phyloP scores from a whole-genome alignment of 2,888 invertebrate genomes.

The Drosophila hamatofila region DNA sequence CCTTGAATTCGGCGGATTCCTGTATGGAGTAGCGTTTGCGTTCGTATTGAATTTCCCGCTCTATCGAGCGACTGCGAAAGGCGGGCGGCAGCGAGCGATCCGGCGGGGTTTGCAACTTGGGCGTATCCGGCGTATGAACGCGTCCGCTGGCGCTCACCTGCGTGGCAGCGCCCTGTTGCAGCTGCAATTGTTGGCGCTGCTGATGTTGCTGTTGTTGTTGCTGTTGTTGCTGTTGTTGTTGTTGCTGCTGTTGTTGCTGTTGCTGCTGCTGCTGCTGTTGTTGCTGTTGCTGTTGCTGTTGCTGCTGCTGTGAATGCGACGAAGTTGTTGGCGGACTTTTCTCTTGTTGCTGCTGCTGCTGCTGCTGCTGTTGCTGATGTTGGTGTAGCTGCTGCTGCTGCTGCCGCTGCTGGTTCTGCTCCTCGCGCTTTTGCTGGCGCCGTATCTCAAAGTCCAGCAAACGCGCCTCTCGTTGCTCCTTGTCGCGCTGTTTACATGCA shows the following conservation, averaged over 20 bases:
- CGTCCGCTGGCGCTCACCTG: slow-evolving; percentile 37
- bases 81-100: slow-evolving; percentile 84
- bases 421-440: slow-evolving; percentile 85
- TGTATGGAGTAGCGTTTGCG: slow-evolving; percentile 83
- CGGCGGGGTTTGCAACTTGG: slow-evolving; percentile 78
- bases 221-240: slow-evolving; percentile 77
- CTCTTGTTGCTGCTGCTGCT: slow-evolving; percentile 82
- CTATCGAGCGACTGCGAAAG: slow-evolving; percentile 84
- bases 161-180: slow-evolving; percentile 44
- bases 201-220: slow-evolving; percentile 60
- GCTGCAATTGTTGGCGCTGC: slow-evolving; percentile 65
- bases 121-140: slow-evolving; percentile 72
- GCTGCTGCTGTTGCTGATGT: slow-evolving; percentile 81
- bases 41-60: slow-evolving; percentile 82
- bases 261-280: slow-evolving; percentile 81
- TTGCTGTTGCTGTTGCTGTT: slow-evolving; percentile 80
- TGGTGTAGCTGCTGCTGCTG: slow-evolving; percentile 75
- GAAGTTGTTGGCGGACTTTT: slow-evolving; percentile 82
- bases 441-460: slow-evolving; percentile 85
- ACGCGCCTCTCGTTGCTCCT: slow-evolving; percentile 85
- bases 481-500: slow-evolving; percentile 84
- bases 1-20: slow-evolving; percentile 82
- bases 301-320: slow-evolving; percentile 83
- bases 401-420: slow-evolving; percentile 83
- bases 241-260: slow-evolving; percentile 72